A percentile compares a stretch with the other conserved stretches of the same genome.
phyloP scores from a whole-genome alignment of 2,797 vertebrate species.

The Chanos chanos region DNA sequence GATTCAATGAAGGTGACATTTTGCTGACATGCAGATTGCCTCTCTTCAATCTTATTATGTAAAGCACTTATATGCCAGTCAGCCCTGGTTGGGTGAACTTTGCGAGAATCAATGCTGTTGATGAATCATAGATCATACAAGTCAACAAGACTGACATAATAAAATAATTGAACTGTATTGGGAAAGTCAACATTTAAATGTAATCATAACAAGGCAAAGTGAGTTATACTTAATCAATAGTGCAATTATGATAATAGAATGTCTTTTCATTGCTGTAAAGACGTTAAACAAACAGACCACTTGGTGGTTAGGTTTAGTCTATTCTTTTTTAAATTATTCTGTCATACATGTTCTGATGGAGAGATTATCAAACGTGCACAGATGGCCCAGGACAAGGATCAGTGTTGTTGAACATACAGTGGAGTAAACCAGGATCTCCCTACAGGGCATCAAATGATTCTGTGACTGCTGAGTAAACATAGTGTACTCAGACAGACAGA shows the following conservation, averaged over 20 bases:
- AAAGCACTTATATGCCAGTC: constrained; percentile 85
- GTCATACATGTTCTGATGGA: constrained; percentile 23
- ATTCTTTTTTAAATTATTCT: constrained; percentile 25
- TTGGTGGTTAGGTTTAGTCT: constrained; percentile 38
- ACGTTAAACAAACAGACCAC: constrained; percentile 47
- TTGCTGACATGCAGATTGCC: constrained; percentile 75
- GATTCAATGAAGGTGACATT: constrained; percentile 75
- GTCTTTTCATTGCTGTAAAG: constrained; percentile 53
- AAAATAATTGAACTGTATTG: constrained; percentile 80
- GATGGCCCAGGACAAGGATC: background rate
- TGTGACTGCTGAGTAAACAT: no score
- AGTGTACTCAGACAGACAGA: no score
- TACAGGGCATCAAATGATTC: no score
- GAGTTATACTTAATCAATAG: constrained; percentile 93
- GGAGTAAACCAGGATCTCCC: no score
- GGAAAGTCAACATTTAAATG: constrained; percentile 85
- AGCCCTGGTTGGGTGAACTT: constrained; percentile 88
- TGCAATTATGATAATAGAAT: constrained; percentile 80
- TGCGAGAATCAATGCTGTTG: constrained; percentile 85
- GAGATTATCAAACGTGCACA: constrained; percentile 7
- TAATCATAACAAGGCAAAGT: constrained; percentile 92
- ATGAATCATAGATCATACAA: constrained; percentile 81
- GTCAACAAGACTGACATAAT: constrained; percentile 84
- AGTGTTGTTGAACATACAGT: background rate
- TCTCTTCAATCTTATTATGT: constrained; percentile 80